Conservation (phyloP, 1,140 invertebrate species). For the Drosophila sulfurigaster region DNA sequence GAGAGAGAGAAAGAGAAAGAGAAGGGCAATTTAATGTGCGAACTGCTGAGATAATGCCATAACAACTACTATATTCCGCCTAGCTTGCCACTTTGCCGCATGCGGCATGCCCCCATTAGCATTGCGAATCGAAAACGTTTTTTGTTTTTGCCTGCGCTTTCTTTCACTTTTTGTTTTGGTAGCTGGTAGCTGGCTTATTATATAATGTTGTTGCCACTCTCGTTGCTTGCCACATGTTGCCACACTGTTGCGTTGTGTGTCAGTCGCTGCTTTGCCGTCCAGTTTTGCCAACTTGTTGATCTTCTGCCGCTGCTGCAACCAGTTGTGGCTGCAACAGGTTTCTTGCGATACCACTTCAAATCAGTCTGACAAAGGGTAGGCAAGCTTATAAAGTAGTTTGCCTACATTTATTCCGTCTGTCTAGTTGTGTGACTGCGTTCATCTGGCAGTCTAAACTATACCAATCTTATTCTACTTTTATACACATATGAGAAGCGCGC, state of each 20-base stretch:
- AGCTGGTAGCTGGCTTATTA: conserved; percentile 16
- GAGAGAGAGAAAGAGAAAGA: conserved; percentile 33
- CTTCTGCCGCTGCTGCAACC: conserved; percentile 39
- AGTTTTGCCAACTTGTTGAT: conserved; percentile 29
- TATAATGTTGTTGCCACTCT: conserved; percentile 30
- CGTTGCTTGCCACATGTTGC: conserved; percentile 47
- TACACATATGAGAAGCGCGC: too few species aligned
- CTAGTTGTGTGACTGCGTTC: not conserved
- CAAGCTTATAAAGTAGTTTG: not conserved
- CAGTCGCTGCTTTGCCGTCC: conserved; percentile 13
- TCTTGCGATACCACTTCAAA: not conserved
- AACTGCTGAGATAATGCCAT: conserved; percentile 9
- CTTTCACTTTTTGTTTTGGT: conserved; percentile 7
- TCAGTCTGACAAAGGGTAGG: not conserved
- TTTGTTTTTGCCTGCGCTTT: conserved; percentile 2
- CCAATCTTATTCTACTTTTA: too few species aligned
- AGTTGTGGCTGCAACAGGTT: conserved; percentile 25
- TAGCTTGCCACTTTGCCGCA: not conserved
- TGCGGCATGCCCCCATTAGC: conserved; percentile 17
- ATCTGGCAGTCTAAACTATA: too few species aligned
- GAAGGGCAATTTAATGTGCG: conserved; percentile 57
- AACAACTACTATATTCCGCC: not conserved
- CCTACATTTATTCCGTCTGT: not conserved
- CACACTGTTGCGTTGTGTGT: conserved; percentile 4
- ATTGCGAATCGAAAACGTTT: conserved; percentile 14